Evolutionary conservation across 2,113 vertebrate species (phyloP).

Genomic region (Brachirus orientalis): DNA sequence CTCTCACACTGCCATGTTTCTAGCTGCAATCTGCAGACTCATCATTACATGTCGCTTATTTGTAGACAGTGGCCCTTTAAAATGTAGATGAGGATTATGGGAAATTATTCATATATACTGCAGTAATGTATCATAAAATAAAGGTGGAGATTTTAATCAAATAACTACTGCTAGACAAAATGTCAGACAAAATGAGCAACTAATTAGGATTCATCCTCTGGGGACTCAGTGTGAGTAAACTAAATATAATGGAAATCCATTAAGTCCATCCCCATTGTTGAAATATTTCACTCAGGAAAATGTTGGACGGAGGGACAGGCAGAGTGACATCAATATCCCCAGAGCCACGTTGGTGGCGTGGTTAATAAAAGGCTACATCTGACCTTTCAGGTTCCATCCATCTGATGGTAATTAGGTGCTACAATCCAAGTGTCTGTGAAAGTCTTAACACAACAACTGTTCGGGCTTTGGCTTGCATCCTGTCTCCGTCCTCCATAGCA

Average conservation of each 20-base stretch:
- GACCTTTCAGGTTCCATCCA: slow-evolving; percentile 79
- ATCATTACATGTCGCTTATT: no score
- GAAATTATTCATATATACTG: neutral
- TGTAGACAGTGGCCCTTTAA: no score
- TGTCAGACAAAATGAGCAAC: neutral
- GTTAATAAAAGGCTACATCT: slow-evolving; percentile 67
- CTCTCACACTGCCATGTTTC: no score
- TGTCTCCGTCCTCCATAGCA: slow-evolving; percentile 34
- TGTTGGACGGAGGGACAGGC: slow-evolving; percentile 5
- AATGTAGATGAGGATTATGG: neutral
- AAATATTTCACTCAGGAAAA: slow-evolving; percentile 20
- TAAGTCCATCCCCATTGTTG: neutral
- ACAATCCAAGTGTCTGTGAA: slow-evolving; percentile 81
- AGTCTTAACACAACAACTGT: slow-evolving; percentile 81
- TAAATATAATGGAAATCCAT: slow-evolving; percentile 23
- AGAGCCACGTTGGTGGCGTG: slow-evolving; percentile 21
- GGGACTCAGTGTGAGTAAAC: neutral
- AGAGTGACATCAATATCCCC: slow-evolving; percentile 18
- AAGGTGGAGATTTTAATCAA: neutral
- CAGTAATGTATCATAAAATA: neutral
- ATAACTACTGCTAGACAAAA: slow-evolving; percentile 1
- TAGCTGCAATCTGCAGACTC: no score
- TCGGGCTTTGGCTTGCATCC: slow-evolving; percentile 65
- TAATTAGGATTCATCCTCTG: slow-evolving; percentile 7
- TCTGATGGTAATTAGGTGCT: slow-evolving; percentile 81